phyloP scores from a whole-genome alignment of 1,140 invertebrate species.

The Bursaphelenchus mucronatus region DNA sequence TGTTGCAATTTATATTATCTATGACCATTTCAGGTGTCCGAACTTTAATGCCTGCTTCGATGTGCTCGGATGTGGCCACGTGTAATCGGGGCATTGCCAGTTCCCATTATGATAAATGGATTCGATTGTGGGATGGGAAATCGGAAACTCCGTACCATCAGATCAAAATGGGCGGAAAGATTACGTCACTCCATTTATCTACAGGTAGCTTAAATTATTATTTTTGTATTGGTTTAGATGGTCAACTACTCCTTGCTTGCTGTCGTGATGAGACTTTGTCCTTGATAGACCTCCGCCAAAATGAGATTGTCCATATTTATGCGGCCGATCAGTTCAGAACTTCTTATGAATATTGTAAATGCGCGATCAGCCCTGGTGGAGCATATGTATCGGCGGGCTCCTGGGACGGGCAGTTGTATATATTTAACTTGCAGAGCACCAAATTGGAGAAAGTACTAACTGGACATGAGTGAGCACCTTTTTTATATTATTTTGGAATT shows the following conservation, averaged over 20 bases:
- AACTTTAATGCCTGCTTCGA: constrained; percentile 41
- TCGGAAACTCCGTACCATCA: constrained; percentile 69
- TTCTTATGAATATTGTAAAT: constrained; percentile 85
- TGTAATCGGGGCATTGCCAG: constrained; percentile 74
- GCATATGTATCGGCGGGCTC: constrained; percentile 82
- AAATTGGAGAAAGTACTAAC: constrained; percentile 74
- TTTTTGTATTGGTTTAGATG: constrained; percentile 70
- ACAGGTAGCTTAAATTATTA: constrained; percentile 68
- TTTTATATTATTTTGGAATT: constrained; percentile 1
- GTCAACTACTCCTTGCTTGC: constrained; percentile 80
- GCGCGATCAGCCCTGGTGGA: constrained; percentile 83
- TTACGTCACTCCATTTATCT: constrained; percentile 88
- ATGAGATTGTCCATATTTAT: constrained; percentile 81
- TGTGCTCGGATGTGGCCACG: constrained; percentile 27
- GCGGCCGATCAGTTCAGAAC: constrained; percentile 90
- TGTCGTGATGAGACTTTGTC: constrained; percentile 89
- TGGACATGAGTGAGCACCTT: constrained; percentile 42
- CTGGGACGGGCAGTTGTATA: constrained; percentile 79
- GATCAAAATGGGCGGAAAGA: constrained; percentile 81
- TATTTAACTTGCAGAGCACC: constrained; percentile 79
- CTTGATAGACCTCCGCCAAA: constrained; percentile 86
- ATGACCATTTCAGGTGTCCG: constrained; percentile 27
- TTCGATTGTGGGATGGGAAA: constrained; percentile 91
- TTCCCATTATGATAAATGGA: constrained; percentile 92
- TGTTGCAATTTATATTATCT: neutral